Evolutionary conservation across 2,888 invertebrate species (phyloP).

Genomic region (Tethea ocularis): DNA sequence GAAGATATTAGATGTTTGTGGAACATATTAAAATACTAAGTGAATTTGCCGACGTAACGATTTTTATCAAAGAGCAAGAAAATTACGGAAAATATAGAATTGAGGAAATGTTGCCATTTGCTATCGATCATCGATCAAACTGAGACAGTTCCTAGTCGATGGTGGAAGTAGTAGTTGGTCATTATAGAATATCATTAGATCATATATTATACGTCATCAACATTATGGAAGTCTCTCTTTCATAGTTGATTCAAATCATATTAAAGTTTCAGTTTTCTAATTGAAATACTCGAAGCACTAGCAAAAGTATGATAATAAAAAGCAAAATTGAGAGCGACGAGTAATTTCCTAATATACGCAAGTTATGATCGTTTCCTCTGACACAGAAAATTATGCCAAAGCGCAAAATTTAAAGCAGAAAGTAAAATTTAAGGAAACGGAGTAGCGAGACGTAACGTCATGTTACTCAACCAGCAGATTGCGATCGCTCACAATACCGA

Average conservation of each 20-base stretch:
- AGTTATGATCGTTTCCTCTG: conserved; percentile 4
- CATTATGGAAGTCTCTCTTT: background rate
- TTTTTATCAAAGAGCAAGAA: conserved; percentile 15
- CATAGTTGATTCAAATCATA: background rate
- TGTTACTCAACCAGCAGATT: conserved; percentile 50
- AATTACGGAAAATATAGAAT: conserved; percentile 35
- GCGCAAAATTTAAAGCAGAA: conserved; percentile 17
- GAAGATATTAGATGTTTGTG: background rate
- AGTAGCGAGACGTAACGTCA: conserved; percentile 31
- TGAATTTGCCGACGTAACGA: background rate
- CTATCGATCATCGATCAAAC: conserved; percentile 24
- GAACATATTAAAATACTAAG: background rate
- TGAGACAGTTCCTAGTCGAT: conserved; percentile 29
- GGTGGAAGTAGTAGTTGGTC: conserved; percentile 2
- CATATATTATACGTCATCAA: background rate
- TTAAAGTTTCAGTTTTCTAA: background rate
- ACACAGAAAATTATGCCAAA: conserved; percentile 7
- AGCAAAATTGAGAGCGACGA: too few species aligned
- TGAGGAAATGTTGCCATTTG: conserved; percentile 33
- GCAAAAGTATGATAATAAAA: too few species aligned
- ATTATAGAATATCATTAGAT: conserved; percentile 3
- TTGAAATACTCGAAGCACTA: background rate
- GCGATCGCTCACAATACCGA: conserved; percentile 38
- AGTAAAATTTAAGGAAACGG: conserved; percentile 39
- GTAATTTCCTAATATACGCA: background rate